Evolutionary conservation across 2,113 vertebrate genomes (phyloP).

Genomic region (Pluvianellus socialis): DNA sequence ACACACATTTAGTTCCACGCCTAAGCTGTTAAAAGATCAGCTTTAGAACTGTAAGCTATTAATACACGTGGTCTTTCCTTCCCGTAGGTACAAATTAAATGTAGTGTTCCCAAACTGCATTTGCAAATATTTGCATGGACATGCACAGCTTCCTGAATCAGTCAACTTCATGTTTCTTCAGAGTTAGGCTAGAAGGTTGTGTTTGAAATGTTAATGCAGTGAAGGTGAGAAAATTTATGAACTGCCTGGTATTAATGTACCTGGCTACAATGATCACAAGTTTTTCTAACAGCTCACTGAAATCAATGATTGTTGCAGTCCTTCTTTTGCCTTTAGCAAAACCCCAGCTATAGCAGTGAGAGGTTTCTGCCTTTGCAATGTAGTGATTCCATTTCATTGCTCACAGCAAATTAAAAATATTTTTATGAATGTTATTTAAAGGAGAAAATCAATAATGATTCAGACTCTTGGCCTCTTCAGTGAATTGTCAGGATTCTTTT

Average conservation of each 20-base stretch:
- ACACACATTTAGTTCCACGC: neutral
- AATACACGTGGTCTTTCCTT: neutral
- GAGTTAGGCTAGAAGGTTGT: neutral
- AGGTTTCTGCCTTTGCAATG: neutral
- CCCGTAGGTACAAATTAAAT: neutral
- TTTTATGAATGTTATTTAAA: conserved; percentile 48
- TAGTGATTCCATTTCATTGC: neutral
- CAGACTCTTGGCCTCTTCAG: neutral
- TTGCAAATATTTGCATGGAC: neutral
- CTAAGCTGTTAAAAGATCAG: neutral
- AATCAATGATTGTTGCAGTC: neutral
- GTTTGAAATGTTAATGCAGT: neutral
- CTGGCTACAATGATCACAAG: neutral
- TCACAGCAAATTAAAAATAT: conserved; percentile 30
- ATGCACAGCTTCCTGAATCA: neutral
- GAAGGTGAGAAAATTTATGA: neutral
- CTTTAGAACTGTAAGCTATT: neutral
- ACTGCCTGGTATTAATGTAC: neutral
- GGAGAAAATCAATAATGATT: conserved; percentile 36
- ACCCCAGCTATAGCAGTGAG: neutral
- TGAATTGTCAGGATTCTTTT: conserved; percentile 16
- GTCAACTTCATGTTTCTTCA: neutral
- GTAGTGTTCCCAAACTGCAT: neutral
- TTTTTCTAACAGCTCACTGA: conserved; percentile 10
- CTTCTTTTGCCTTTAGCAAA: neutral